A percentile compares a stretch with the other conserved stretches of the same genome.
phyloP scores from a whole-genome alignment of 2,888 invertebrate species.

The Andrena bucephala region DNA sequence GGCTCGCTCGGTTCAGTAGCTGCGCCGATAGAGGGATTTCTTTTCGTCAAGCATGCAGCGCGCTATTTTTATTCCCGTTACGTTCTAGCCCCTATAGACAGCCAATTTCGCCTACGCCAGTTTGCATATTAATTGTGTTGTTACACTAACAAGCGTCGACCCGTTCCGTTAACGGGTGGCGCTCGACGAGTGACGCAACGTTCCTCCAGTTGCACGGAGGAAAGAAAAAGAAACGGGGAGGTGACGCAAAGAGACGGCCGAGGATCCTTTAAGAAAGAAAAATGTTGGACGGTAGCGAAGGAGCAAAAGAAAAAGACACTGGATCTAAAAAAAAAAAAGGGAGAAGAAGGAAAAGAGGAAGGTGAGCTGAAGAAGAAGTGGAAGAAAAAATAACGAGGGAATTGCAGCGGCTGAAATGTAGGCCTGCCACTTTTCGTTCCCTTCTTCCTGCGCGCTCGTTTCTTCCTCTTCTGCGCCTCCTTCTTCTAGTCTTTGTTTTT shows the following conservation, averaged over 20 bases:
- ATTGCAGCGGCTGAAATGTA: constrained; percentile 72
- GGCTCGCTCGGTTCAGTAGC: not conserved
- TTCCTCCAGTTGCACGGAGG: constrained; percentile 18
- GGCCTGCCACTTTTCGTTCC: constrained; percentile 66
- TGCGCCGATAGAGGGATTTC: not conserved
- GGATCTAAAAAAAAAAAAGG: not conserved
- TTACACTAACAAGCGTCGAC: constrained; percentile 49
- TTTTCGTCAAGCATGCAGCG: not conserved
- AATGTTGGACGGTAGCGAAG: constrained; percentile 11
- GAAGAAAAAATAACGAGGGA: constrained; percentile 43
- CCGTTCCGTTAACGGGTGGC: constrained; percentile 29
- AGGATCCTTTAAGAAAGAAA: constrained; percentile 1
- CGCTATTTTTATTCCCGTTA: constrained; percentile 4
- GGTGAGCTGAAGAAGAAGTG: not conserved
- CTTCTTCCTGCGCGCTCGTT: constrained; percentile 46
- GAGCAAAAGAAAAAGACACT: not conserved
- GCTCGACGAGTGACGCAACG: constrained; percentile 38
- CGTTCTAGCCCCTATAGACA: constrained; percentile 1
- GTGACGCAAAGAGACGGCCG: constrained; percentile 20
- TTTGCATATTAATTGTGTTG: constrained; percentile 54
- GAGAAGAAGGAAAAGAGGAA: not conserved
- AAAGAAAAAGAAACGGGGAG: constrained; percentile 9
- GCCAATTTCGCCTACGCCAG: constrained; percentile 33
- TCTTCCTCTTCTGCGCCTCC: constrained; percentile 33
- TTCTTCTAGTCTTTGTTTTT: constrained; percentile 27